Conservation (phyloP, 1,140 invertebrate species). For the Tetraneura akinire region DNA sequence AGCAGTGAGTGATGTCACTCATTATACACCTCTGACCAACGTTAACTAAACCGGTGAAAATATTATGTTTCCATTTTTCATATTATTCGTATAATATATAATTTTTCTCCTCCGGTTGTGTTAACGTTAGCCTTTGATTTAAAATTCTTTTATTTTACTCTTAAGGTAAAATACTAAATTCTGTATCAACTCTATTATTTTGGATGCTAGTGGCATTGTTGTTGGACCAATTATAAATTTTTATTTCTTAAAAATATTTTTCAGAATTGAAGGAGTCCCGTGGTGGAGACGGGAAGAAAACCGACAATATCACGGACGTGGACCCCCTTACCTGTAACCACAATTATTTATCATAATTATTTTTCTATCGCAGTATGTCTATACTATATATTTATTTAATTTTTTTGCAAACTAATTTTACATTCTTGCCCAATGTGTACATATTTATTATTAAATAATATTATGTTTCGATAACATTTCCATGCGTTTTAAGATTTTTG, state of each 20-base stretch:
- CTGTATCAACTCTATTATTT: too few relatives aligned
- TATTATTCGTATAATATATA: too few relatives aligned
- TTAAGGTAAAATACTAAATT: too few relatives aligned
- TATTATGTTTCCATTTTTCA: too few relatives aligned
- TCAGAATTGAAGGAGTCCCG: slow-evolving; percentile 37
- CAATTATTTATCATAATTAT: neutral
- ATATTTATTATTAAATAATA: neutral
- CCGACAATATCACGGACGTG: neutral
- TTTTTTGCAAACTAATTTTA: neutral
- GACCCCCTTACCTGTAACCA: neutral
- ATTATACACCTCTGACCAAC: too few relatives aligned
- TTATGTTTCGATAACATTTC: neutral
- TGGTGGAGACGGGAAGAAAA: slow-evolving; percentile 48
- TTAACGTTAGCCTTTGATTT: too few relatives aligned
- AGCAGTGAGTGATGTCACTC: slow-evolving; percentile 19
- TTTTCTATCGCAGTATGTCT: neutral
- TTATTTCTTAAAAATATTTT: slow-evolving; percentile 10
- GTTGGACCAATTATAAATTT: too few relatives aligned
- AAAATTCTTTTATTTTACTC: too few relatives aligned
- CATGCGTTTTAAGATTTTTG: neutral
- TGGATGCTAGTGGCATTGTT: too few relatives aligned
- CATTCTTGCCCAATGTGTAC: neutral
- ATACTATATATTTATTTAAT: neutral
- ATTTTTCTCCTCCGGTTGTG: too few relatives aligned
- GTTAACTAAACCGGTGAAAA: neutral